phyloP scores from a whole-genome alignment of 2,888 invertebrate species.

The Drosophila putrida region DNA sequence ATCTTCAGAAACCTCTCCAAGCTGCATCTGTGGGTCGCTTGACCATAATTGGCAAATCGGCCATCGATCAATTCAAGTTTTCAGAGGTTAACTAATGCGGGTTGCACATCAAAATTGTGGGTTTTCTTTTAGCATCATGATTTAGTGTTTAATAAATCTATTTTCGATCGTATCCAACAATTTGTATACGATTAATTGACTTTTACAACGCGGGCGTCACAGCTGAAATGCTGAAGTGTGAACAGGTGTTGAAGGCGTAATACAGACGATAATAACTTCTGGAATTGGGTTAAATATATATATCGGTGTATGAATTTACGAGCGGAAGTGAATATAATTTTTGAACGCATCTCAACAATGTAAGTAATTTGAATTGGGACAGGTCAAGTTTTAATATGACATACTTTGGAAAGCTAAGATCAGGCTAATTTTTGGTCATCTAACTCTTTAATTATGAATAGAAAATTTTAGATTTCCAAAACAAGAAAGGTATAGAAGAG shows the following conservation, averaged over 20 bases:
- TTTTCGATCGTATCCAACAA: constrained; percentile 4
- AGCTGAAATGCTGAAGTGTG: constrained; percentile 6
- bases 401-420: not conserved
- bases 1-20: constrained; percentile 34
- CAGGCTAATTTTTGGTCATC: not conserved
- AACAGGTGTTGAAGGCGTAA: constrained; percentile 12
- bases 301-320: not conserved
- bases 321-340: not conserved
- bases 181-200: constrained; percentile 19
- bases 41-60: constrained; percentile 23
- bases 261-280: not conserved
- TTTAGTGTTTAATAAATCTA: constrained; percentile 11
- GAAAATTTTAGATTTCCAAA: no score
- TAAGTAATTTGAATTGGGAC: not conserved
- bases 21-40: constrained; percentile 37
- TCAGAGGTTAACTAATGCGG: constrained; percentile 9
- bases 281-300: constrained; percentile 10
- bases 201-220: constrained; percentile 8
- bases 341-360: not conserved
- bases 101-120: constrained; percentile 18
- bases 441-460: no score
- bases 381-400: not conserved
- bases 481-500: no score
- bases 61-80: constrained; percentile 18
- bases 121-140: constrained; percentile 11